Percentiles rank a stretch among this genome's conserved stretches.
These are phyloP conservation scores for Aurelia aurita complex sp. Pacific DNA, from an alignment of 30 jellyfish, hydroid and myxozoan species.

Conservation along the genomic window DNA sequence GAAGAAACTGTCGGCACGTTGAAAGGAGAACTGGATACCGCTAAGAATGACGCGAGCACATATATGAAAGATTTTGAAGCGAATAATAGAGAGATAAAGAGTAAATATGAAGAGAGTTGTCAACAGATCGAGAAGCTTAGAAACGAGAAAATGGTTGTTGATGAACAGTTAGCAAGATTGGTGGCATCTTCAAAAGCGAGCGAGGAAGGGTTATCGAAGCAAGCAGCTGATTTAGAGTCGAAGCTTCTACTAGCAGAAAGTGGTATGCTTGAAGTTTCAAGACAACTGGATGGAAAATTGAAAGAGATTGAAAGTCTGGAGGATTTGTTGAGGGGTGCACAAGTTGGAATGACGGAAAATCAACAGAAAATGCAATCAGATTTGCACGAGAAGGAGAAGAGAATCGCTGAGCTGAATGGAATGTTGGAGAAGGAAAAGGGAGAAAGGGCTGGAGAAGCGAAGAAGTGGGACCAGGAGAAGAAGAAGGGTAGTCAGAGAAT, in stretches of 20 bases:
- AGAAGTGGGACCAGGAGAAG: conserved; percentile 3
- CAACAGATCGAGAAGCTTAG: conserved; percentile 19
- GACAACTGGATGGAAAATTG: conserved; percentile 46
- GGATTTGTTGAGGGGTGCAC: conserved; percentile 22
- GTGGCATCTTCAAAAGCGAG: conserved; percentile 7
- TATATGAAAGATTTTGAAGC: conserved; percentile 7
- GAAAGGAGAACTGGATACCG: conserved; percentile 20
- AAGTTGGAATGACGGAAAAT: conserved; percentile 43
- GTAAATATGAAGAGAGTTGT: conserved; percentile 4
- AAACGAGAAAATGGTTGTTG: conserved; percentile 29
- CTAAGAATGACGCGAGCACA: conserved; percentile 14
- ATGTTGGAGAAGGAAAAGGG: conserved; percentile 35
- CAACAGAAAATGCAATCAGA: conserved; percentile 31
- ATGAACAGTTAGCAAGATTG: background rate
- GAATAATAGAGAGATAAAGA: conserved; percentile 17
- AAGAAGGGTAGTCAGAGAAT: background rate
- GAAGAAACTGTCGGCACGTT: conserved; percentile 12
- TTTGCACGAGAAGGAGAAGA: conserved; percentile 15
- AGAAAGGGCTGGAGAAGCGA: conserved; percentile 24
- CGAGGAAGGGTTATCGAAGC: conserved; percentile 33
- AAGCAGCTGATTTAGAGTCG: conserved; percentile 9
- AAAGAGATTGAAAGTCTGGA: conserved; percentile 52
- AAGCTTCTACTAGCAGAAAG: conserved; percentile 15
- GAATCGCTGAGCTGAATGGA: conserved; percentile 17
- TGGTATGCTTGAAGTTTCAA: conserved; percentile 28